Conservation (phyloP, 1,140 invertebrate species). For the Drosophila mauritiana region DNA sequence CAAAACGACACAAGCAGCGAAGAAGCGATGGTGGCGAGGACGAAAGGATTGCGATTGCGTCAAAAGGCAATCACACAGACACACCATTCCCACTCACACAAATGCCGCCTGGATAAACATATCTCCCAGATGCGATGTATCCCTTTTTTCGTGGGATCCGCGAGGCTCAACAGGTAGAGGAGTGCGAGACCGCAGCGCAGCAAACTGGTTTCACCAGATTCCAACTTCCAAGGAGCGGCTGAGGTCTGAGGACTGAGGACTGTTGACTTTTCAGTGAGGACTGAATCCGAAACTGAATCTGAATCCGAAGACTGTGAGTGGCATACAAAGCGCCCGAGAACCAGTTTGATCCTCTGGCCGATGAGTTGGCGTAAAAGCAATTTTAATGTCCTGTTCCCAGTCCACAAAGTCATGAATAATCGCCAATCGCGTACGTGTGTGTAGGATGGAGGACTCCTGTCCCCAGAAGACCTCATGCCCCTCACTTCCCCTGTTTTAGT, state of each 20-base stretch:
- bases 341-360: constrained; percentile 78
- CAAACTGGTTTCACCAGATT: constrained; percentile 74
- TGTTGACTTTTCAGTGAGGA: constrained; percentile 36
- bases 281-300: constrained; percentile 14
- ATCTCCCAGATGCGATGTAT: constrained; percentile 46
- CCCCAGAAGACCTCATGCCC: constrained; percentile 9
- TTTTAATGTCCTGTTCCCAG: constrained; percentile 80
- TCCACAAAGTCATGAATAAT: constrained; percentile 83
- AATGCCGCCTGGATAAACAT: constrained; percentile 16
- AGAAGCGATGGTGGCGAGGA: constrained; percentile 60
- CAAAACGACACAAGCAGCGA: constrained; percentile 34
- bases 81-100: constrained; percentile 7
- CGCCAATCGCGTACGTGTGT: constrained; percentile 70
- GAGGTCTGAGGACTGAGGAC: constrained; percentile 30
- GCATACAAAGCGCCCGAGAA: constrained; percentile 73
- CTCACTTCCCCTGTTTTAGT: constrained; percentile 23
- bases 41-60: constrained; percentile 71
- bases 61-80: constrained; percentile 52
- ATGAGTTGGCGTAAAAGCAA: constrained; percentile 83
- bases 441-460: constrained; percentile 58
- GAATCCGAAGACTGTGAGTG: constrained; percentile 57
- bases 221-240: constrained; percentile 62
- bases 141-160: constrained; percentile 79
- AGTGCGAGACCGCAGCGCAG: constrained; percentile 35
- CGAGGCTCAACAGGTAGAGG: constrained; percentile 68